phyloP scores from a whole-genome alignment of 2,888 invertebrate genomes.

The Eupeodes latifasciatus region DNA sequence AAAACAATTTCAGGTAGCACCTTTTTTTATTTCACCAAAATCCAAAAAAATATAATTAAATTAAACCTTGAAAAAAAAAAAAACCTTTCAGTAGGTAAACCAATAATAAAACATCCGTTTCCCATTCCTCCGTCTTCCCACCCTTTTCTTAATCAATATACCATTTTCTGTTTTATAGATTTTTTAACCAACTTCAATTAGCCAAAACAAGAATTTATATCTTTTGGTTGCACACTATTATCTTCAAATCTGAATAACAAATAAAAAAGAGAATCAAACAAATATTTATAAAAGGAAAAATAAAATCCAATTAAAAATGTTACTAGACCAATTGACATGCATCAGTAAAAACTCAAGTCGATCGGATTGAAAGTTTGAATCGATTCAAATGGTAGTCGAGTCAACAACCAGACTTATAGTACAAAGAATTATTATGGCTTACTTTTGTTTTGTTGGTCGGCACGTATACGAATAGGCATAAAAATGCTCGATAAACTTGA shows the following conservation, averaged over 20 bases:
- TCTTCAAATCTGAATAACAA: slow-evolving; percentile 51
- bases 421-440: slow-evolving; percentile 26
- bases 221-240: slow-evolving; percentile 47
- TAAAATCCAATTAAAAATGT: slow-evolving; percentile 73
- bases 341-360: slow-evolving; percentile 63
- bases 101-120: neutral
- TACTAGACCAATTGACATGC: slow-evolving; percentile 74
- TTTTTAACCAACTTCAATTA: slow-evolving; percentile 45
- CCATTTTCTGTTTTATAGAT: too few species aligned
- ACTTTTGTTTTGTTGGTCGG: slow-evolving; percentile 22
- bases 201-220: slow-evolving; percentile 39
- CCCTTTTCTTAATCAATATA: neutral
- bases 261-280: slow-evolving; percentile 7
- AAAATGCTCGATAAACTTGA: slow-evolving; percentile 43
- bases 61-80: slow-evolving; percentile 55
- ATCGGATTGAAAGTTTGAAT: slow-evolving; percentile 58
- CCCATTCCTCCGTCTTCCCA: neutral
- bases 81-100: slow-evolving; percentile 4
- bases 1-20: slow-evolving; percentile 32
- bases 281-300: slow-evolving; percentile 31
- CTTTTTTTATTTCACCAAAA: slow-evolving; percentile 1
- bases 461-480: slow-evolving; percentile 13
- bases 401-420: neutral
- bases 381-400: neutral
- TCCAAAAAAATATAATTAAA: slow-evolving; percentile 15